These are phyloP conservation scores for Orthonyx spaldingii DNA, from an alignment of 2,113 vertebrate genomes.

Conservation along the genomic window DNA sequence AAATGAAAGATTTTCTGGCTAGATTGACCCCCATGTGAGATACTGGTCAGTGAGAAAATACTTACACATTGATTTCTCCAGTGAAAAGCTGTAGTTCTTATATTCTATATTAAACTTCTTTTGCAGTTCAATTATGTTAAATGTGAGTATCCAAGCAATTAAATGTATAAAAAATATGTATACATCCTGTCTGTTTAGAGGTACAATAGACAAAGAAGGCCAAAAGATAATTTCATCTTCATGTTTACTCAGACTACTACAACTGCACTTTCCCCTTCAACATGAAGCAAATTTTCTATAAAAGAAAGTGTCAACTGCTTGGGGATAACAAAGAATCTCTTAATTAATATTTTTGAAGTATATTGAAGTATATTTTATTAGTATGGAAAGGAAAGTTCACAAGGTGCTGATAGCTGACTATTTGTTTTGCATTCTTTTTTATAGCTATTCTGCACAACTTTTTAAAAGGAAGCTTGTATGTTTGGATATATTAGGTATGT, in stretches of 20 bases:
- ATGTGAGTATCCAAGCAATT: not conserved
- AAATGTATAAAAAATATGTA: not conserved
- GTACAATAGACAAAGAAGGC: not conserved
- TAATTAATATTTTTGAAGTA: not conserved
- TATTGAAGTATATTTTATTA: not conserved
- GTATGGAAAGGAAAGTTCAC: not conserved
- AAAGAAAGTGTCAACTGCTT: not conserved
- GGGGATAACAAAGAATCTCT: rapidly evolving
- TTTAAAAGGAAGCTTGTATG: not conserved
- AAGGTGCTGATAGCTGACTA: not conserved
- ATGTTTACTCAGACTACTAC: not conserved
- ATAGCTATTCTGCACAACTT: not conserved
- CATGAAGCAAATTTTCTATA: not conserved
- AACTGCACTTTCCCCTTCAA: not conserved
- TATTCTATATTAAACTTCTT: not conserved
- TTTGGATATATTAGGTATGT: not conserved
- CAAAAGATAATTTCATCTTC: not conserved
- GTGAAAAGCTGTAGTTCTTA: not conserved
- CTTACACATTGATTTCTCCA: not conserved
- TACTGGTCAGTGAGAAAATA: not conserved
- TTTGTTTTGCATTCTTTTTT: not conserved
- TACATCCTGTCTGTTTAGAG: not conserved
- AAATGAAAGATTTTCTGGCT: not conserved
- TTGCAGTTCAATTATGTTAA: not conserved
- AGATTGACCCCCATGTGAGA: not conserved